phyloP scores from a whole-genome alignment of 2,113 vertebrate species.

The Phylloscopus trochiloides region DNA sequence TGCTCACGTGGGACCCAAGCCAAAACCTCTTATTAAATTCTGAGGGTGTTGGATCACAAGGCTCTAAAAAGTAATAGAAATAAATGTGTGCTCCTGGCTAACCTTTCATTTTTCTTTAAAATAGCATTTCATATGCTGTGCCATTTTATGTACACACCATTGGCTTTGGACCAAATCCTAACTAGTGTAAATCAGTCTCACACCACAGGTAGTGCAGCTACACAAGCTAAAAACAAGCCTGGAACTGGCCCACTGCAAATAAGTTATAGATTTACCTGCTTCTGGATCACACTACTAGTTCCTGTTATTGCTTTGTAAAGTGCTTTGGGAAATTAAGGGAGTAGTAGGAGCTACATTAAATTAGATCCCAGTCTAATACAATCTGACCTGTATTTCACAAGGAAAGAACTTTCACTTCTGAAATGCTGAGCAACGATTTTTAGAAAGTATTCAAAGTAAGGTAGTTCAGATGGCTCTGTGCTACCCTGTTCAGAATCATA shows the following conservation, averaged over 20 bases:
- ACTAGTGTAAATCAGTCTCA: neutral
- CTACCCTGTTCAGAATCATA: neutral
- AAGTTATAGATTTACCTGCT: neutral
- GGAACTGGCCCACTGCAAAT: neutral
- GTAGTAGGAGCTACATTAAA: neutral
- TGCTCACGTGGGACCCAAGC: neutral
- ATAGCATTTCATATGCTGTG: neutral
- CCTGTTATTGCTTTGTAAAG: slow-evolving; percentile 1
- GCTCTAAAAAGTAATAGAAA: neutral
- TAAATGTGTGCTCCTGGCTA: neutral
- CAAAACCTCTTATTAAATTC: neutral
- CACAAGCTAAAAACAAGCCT: neutral
- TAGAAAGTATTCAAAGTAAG: neutral
- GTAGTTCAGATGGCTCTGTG: neutral
- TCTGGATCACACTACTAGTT: neutral
- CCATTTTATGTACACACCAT: neutral
- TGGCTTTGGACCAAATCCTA: neutral
- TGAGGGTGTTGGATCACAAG: neutral
- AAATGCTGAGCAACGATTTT: neutral
- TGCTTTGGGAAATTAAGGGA: slow-evolving; percentile 8
- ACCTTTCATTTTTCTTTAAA: neutral
- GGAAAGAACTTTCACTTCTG: neutral
- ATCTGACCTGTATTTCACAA: neutral
- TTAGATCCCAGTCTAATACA: neutral
- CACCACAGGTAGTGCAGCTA: neutral